Evolutionary conservation across 2,113 vertebrate species (phyloP), one percentile per base, ranked within the genome.

Genomic region (Vulpes ferrilata): DNA sequence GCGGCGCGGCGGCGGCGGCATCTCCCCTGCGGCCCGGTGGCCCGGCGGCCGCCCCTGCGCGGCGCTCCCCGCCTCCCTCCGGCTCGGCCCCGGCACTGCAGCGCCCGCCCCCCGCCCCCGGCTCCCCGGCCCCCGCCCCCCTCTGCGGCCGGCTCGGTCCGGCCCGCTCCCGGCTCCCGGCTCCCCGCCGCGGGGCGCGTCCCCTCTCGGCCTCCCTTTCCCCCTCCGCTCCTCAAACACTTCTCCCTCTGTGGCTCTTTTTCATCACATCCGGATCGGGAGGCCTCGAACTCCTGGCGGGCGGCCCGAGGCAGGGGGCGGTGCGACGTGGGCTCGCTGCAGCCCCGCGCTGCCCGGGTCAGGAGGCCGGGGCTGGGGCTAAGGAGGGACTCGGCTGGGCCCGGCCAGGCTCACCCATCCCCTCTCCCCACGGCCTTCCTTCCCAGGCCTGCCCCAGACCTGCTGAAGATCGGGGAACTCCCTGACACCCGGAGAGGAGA

Each of bases 221-320:
- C 95, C 73, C 81, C 79, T 97, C 97, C 98, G 95, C 73, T 89
- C 92, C 94, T 48, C 93, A 73, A 67, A 89, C 96, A 57, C 92
- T 84, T 96, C 93, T 91, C 69, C n/a, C 80, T 88, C 96, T 59
- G 95, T 93, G 38, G 82, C 92, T 96, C 89, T 98, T 98, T 99
- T 98, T 98, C 99, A 99, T 99, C 99, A 99, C 98, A 99, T 99
- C 99, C 99, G 99, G 99, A 99, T 99, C 98, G 97, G 98, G 96
- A 96, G 98, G 95, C 96, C 96, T 96, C 97, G 98, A 97, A 65
- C 98, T 96, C 93, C 51, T 98, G 98, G 97, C 98, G 64, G 85
- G 43, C n/a, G 38, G 97, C 95, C 86, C 35, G 78, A 89, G 84
- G 92, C 96, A 74, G 64, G 90, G 92, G 97, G 98, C 94, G 98